Evolutionary conservation across 2,797 vertebrate species (phyloP).

Genomic region (Phyllotis vaccarum): DNA sequence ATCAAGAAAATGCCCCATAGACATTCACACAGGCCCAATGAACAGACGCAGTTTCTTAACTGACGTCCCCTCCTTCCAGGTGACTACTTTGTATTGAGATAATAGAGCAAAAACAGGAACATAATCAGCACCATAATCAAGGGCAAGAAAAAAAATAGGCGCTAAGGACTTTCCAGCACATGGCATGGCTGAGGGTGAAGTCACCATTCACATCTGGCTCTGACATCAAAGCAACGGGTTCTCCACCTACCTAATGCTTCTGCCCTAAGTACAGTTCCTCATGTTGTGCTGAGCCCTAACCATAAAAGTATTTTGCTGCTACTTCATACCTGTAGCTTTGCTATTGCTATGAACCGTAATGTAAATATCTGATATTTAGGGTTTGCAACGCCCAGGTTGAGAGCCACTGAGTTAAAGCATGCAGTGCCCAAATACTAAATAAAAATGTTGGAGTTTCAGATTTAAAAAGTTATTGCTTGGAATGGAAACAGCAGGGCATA

Average conservation of each 20-base stretch:
- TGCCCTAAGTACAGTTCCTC: neutral
- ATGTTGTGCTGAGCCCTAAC: neutral
- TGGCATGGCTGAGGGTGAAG: neutral
- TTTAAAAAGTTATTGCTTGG: neutral
- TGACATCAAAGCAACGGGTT: neutral
- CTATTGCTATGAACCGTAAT: neutral
- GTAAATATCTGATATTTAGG: neutral
- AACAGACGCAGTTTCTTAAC: neutral
- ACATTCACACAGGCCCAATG: neutral
- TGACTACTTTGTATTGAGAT: neutral
- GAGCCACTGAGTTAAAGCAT: neutral
- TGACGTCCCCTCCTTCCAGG: neutral
- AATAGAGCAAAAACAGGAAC: neutral
- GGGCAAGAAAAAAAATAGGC: neutral
- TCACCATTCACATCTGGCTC: neutral
- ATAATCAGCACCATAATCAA: neutral
- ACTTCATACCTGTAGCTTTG: neutral
- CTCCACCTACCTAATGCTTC: neutral
- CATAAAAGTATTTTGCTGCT: neutral
- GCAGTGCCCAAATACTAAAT: neutral
- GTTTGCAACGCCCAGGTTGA: too few relatives aligned
- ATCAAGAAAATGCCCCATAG: neutral
- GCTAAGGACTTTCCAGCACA: neutral
- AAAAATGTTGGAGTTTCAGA: neutral
- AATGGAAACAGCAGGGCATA: neutral